These are phyloP conservation scores for Lochmaea crataegi DNA, from an alignment of 2,888 invertebrate species.

Conservation along the genomic window DNA sequence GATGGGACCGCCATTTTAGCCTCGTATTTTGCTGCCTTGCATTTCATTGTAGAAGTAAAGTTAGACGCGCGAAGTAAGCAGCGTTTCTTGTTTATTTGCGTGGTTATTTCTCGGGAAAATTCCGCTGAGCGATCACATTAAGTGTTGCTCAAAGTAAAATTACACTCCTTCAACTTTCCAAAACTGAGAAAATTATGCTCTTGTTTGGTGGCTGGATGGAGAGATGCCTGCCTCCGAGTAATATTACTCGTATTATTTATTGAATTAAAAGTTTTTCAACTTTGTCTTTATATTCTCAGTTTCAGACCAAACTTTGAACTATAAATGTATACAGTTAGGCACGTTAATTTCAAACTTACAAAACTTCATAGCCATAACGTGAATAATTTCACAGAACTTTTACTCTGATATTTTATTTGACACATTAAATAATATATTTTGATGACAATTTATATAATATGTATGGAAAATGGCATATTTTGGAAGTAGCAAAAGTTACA, in stretches of 20 bases:
- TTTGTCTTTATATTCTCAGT: constrained; percentile 37
- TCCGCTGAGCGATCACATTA: constrained; percentile 53
- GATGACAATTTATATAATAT: too few species aligned
- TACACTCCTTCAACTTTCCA: constrained; percentile 63
- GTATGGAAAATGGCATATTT: too few species aligned
- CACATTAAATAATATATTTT: too few species aligned
- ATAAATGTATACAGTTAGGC: constrained; percentile 24
- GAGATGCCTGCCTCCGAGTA: constrained; percentile 43
- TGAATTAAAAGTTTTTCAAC: constrained; percentile 45
- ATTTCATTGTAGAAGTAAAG: constrained; percentile 59
- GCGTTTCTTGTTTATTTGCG: constrained; percentile 43
- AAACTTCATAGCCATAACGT: neutral
- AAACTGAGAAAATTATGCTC: constrained; percentile 63
- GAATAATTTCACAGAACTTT: neutral
- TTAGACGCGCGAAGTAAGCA: constrained; percentile 43
- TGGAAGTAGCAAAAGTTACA: too few species aligned
- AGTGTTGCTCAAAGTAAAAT: constrained; percentile 64
- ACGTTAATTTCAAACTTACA: constrained; percentile 6
- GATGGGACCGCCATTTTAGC: constrained; percentile 63
- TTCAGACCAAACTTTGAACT: constrained; percentile 37
- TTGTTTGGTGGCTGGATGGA: constrained; percentile 50
- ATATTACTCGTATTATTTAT: constrained; percentile 43
- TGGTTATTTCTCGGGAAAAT: constrained; percentile 37
- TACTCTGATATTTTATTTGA: neutral
- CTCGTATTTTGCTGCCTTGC: constrained; percentile 62